These are phyloP conservation scores for Spongilla lacustris DNA, from an alignment of 37 sponge, comb jelly and placozoan species.

Conservation along the genomic window DNA sequence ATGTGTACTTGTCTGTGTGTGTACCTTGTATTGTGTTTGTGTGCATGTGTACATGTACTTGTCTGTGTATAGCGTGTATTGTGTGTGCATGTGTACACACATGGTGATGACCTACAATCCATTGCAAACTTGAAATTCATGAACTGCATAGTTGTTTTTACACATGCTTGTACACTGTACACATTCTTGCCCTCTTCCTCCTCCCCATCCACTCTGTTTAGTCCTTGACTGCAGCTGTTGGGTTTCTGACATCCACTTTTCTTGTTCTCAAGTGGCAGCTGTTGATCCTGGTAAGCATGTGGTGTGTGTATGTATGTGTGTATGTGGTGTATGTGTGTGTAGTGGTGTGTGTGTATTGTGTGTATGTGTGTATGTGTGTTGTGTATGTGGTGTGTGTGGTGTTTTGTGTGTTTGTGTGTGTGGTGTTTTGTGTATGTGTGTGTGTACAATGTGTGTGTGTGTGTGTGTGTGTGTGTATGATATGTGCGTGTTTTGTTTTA, in stretches of 20 bases:
- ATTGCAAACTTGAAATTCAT: too few relatives aligned
- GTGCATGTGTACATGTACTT: too few relatives aligned
- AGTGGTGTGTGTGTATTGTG: conserved; percentile 23
- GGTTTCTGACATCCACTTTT: conserved; percentile 67
- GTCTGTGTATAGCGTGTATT: too few relatives aligned
- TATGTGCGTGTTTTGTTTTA: not conserved
- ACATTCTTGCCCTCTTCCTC: too few relatives aligned
- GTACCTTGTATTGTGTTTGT: too few relatives aligned
- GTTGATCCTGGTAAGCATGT: conserved; percentile 74
- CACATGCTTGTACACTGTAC: too few relatives aligned
- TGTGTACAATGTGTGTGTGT: not conserved
- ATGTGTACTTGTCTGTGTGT: too few relatives aligned
- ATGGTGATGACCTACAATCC: too few relatives aligned
- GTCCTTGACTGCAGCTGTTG: conserved; percentile 80
- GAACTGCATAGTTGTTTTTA: too few relatives aligned
- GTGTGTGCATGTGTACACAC: too few relatives aligned
- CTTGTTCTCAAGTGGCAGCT: conserved; percentile 83
- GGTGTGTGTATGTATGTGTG: conserved; percentile 35
- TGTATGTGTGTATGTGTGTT: conserved; percentile 8
- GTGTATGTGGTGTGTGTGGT: not conserved
- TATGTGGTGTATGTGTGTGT: conserved; percentile 24
- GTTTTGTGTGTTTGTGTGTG: not conserved
- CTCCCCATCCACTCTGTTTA: conserved; percentile 24
- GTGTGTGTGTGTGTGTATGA: not conserved
- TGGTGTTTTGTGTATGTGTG: not conserved